Conservation (phyloP, 2,797 vertebrate species). For the Tadarida brasiliensis region DNA sequence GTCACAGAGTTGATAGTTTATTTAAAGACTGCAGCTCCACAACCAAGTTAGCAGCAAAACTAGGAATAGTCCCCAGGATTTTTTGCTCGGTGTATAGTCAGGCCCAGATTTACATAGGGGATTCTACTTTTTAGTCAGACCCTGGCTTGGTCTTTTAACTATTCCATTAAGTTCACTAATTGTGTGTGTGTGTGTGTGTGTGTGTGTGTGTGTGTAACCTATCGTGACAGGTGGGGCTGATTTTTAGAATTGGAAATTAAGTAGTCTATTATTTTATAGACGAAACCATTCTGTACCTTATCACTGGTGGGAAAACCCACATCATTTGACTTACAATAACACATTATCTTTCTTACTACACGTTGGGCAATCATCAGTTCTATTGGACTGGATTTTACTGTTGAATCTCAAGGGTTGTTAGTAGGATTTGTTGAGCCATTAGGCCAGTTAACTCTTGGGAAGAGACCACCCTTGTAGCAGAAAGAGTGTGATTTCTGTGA, state of each 20-base stretch:
- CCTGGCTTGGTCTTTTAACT: background rate
- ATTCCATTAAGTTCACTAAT: background rate
- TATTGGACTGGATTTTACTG: background rate
- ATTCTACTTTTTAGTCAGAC: background rate
- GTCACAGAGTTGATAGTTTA: slow-evolving; percentile 19
- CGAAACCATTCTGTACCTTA: background rate
- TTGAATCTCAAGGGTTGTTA: background rate
- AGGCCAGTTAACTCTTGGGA: background rate
- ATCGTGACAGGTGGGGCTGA: background rate
- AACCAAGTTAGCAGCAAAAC: slow-evolving; percentile 16
- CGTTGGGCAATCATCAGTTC: background rate
- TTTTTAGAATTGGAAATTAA: slow-evolving; percentile 35
- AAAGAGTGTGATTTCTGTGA: slow-evolving; percentile 24
- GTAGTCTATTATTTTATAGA: background rate
- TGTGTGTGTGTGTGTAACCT: background rate
- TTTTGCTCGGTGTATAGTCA: background rate
- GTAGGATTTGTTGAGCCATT: background rate
- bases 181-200: background rate
- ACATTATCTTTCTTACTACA: background rate
- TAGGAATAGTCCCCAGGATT: background rate
- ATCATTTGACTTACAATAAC: background rate
- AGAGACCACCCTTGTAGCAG: background rate
- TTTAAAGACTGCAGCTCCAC: background rate
- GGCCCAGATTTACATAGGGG: background rate
- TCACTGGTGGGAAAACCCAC: background rate